These are phyloP conservation scores for Euura lappo DNA, from an alignment of 1,140 invertebrate genomes.

Conservation along the genomic window DNA sequence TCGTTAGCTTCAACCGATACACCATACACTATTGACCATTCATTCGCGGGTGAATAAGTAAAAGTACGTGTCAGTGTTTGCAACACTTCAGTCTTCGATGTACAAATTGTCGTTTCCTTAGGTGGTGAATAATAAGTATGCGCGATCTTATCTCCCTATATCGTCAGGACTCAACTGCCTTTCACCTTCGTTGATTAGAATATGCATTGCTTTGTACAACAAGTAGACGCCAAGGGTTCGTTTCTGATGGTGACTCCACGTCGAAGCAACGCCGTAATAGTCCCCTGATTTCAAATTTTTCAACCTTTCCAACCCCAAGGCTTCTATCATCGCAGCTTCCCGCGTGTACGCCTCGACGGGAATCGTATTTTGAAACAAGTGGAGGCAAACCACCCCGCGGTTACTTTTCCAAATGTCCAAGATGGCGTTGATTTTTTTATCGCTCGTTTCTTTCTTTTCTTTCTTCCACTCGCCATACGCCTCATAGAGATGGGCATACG, in stretches of 20 bases:
- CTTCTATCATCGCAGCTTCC: conserved; percentile 93
- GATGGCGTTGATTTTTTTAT: conserved; percentile 80
- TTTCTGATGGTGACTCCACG: conserved; percentile 75
- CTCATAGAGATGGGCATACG: conserved; percentile 90
- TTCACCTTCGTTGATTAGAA: conserved; percentile 88
- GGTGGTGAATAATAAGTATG: no score
- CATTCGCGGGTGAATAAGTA: no score
- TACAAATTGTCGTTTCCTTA: no score
- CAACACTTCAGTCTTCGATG: no score
- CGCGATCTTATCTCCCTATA: conserved; percentile 51
- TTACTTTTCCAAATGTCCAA: conserved; percentile 85
- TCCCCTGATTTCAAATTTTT: conserved; percentile 84
- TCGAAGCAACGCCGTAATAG: conserved; percentile 80
- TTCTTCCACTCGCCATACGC: conserved; percentile 70
- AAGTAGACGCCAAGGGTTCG: conserved; percentile 80
- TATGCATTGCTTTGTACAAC: conserved; percentile 83
- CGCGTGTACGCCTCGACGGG: conserved; percentile 91
- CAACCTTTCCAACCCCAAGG: conserved; percentile 77
- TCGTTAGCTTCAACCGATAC: no score
- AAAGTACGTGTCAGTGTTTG: no score
- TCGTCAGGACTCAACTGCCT: conserved; percentile 75
- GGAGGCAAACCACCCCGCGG: conserved; percentile 86
- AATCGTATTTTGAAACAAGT: conserved; percentile 90
- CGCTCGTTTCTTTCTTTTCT: conserved; percentile 32
- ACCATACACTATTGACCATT: no score